phyloP scores from a whole-genome alignment of 92 coral and sea anemone genomes.

The Heteractis magnifica region DNA sequence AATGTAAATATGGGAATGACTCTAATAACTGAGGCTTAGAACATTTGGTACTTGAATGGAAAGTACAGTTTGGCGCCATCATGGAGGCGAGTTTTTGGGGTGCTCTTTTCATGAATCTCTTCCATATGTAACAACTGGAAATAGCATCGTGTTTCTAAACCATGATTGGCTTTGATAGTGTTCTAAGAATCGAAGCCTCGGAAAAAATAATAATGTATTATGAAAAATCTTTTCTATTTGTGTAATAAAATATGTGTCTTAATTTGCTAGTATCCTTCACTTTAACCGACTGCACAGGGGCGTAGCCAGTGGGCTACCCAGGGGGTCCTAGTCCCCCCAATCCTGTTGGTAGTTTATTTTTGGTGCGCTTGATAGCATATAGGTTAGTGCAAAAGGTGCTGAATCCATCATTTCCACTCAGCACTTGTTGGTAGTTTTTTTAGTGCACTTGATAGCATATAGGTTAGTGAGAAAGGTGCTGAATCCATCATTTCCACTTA shows the following conservation, averaged over 20 bases:
- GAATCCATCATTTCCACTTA: too few species aligned
- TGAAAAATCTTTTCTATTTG: not conserved
- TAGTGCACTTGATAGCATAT: too few species aligned
- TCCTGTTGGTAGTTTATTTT: too few species aligned
- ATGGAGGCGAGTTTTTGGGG: not conserved
- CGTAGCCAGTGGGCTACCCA: too few species aligned
- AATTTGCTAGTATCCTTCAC: not conserved
- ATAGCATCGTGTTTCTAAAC: not conserved
- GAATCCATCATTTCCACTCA: too few species aligned
- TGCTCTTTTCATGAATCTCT: not conserved
- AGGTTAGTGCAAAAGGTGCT: too few species aligned
- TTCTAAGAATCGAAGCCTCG: not conserved
- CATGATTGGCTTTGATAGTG: not conserved
- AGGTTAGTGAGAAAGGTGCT: too few species aligned
- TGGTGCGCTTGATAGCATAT: too few species aligned
- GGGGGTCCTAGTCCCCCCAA: too few species aligned
- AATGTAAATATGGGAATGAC: not conserved
- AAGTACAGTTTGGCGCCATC: not conserved
- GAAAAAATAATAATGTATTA: not conserved
- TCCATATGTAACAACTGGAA: not conserved
- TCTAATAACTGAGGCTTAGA: not conserved
- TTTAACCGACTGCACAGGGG: too few species aligned
- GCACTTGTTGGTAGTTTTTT: too few species aligned
- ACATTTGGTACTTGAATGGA: not conserved
- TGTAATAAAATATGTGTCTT: not conserved